Percentiles rank a stretch among this genome's conserved stretches.
Conservation (phyloP, 2,797 vertebrate species). For the Amblyraja radiata region DNA sequence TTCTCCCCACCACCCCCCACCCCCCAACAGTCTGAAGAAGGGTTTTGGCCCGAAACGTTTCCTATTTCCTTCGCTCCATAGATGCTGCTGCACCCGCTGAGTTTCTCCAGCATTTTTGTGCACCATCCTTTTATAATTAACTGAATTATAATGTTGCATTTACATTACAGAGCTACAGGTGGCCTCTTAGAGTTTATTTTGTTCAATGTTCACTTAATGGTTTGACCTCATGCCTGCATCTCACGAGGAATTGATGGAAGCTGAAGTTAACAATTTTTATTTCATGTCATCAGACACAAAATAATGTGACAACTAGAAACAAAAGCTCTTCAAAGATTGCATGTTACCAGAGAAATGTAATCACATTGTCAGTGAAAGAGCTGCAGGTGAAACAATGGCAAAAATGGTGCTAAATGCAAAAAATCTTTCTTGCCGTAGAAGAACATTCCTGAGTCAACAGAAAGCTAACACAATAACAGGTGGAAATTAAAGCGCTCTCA, state of each 20-base stretch:
- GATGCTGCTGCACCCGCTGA: too few relatives aligned
- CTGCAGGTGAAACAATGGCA: background rate
- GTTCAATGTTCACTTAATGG: background rate
- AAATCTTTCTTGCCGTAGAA: background rate
- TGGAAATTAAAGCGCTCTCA: background rate
- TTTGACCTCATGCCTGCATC: too few relatives aligned
- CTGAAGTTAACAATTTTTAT: background rate
- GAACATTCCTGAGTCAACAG: background rate
- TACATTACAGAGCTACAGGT: background rate
- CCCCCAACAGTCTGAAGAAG: too few relatives aligned
- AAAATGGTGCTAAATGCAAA: background rate
- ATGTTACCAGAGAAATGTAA: background rate
- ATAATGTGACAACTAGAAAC: too few relatives aligned
- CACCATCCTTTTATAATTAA: background rate
- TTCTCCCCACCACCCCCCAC: too few relatives aligned
- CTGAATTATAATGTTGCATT: background rate
- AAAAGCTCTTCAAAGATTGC: background rate
- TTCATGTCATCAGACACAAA: background rate
- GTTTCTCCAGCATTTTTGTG: too few relatives aligned
- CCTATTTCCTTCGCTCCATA: too few relatives aligned
- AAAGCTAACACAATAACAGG: background rate
- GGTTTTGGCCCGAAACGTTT: too few relatives aligned
- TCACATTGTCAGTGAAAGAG: background rate
- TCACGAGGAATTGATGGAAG: too few relatives aligned
- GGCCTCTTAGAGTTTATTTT: background rate